phyloP scores from a whole-genome alignment of 2,888 invertebrate genomes.

The Euphydryas editha region DNA sequence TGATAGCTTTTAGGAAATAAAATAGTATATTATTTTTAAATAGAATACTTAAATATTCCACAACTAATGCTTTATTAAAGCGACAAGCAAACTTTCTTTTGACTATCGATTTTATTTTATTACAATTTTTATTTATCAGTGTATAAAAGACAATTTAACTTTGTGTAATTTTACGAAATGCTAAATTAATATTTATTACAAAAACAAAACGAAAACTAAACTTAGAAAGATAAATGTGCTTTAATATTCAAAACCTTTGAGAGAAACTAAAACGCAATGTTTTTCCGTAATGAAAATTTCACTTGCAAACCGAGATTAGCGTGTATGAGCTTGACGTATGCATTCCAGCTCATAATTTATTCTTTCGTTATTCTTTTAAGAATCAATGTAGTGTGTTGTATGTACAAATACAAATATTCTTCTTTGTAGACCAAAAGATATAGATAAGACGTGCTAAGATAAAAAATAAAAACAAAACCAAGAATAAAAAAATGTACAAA shows the following conservation, averaged over 20 bases:
- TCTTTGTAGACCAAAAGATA: too few relatives aligned
- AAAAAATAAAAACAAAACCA: background rate
- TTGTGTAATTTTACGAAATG: background rate
- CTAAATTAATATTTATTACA: background rate
- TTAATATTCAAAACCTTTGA: constrained; percentile 12
- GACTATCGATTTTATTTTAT: too few relatives aligned
- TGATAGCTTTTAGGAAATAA: background rate
- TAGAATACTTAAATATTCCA: background rate
- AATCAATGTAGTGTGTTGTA: background rate
- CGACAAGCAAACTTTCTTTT: too few relatives aligned
- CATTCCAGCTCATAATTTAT: constrained; percentile 23
- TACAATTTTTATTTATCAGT: background rate
- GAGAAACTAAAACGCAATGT: constrained; percentile 19
- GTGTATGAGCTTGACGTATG: constrained; percentile 13
- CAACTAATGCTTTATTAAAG: too few relatives aligned
- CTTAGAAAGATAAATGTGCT: background rate
- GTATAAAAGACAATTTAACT: background rate
- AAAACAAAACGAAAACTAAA: background rate
- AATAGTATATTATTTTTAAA: background rate
- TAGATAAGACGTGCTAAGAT: too few relatives aligned
- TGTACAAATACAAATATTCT: background rate
- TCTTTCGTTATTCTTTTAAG: constrained; percentile 9
- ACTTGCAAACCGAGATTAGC: constrained; percentile 28
- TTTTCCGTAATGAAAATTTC: constrained; percentile 25
- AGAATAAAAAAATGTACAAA: too few relatives aligned